These are phyloP conservation scores for Plebejus argus DNA, from an alignment of 2,888 invertebrate species.

Conservation along the genomic window DNA sequence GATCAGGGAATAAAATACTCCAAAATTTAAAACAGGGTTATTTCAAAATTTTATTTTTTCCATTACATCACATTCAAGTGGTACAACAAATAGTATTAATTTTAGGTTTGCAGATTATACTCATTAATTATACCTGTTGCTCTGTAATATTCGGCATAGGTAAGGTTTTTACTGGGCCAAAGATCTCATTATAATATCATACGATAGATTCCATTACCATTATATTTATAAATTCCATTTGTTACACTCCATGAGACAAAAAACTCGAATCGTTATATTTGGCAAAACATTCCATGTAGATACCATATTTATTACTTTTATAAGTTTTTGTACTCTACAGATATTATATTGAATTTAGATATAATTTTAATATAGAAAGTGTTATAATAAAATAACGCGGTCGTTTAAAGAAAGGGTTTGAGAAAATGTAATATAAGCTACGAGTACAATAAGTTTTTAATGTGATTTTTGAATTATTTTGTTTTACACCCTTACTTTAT, in stretches of 20 bases:
- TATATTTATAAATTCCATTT: neutral
- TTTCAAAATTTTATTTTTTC: too few species aligned
- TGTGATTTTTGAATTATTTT: neutral
- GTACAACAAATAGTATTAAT: too few species aligned
- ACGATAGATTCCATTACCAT: neutral
- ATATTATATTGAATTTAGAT: slow-evolving; percentile 9
- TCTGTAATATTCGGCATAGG: neutral
- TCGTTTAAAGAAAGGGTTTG: neutral
- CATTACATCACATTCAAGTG: too few species aligned
- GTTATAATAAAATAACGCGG: neutral
- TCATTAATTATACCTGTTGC: neutral
- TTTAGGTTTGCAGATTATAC: too few species aligned
- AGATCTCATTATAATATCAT: neutral
- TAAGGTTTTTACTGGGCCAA: slow-evolving; percentile 7
- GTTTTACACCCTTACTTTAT: neutral
- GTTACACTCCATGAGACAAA: neutral
- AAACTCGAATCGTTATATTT: neutral
- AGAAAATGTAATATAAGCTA: neutral
- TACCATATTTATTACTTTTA: slow-evolving; percentile 26
- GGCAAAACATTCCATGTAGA: slow-evolving; percentile 9
- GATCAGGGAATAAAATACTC: too few species aligned
- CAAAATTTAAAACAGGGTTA: too few species aligned
- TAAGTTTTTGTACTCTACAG: slow-evolving; percentile 26
- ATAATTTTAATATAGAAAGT: neutral
- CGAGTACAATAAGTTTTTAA: neutral